Evolutionary conservation across 2,113 vertebrate species (phyloP), one percentile per base, ranked within the genome.

Genomic region (Solea senegalensis): DNA sequence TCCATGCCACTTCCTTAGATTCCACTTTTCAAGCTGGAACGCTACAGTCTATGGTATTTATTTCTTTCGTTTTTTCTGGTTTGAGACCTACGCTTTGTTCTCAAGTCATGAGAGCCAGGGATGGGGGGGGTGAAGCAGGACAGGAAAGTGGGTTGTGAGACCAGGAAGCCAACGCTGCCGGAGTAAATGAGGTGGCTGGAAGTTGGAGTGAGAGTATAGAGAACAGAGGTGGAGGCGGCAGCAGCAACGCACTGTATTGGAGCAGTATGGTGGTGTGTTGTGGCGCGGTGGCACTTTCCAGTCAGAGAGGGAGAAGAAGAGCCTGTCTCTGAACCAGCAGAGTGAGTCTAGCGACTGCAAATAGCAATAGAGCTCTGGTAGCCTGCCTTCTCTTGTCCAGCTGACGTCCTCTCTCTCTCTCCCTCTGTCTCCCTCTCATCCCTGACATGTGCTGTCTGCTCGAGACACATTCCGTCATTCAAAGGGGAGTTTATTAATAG

Each of bases 401-500:
- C 67, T 55, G 40, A 66, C 75, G 0, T 14, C 74, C 60, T 40
- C 72, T 69, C 80, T 76, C 74, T 61, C 81, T 78, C 26, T 69
- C 60, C 62, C 34, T 71, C 55, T 64, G 34, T 77, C 57, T 49
- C 72, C 66, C 79, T 73, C 86, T 89, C 83, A 75, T 88, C 83
- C 69, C 74, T 81, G 89, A 87, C 90, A 91, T 89, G 80, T 89
- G 86, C 84, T 89, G 87, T 91, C 88, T 90, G 86, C 83, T 74
- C 52, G 62, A 87, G 89, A 91, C 87, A 88, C 76, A 88, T 87
- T 86, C 89, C 80, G 76, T 92, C 90, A 89, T 91, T 92, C 83
- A 91, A 84, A 87, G 74, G 56, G 70, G 55, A 74, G 82, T 88
- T 84, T 93, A 94, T 93, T 92, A 93, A 90, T 92, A 93, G 76